A percentile compares a stretch with the other conserved stretches of the same genome.
These are phyloP conservation scores for Sphenodon punctatus DNA, from an alignment of 2,797 vertebrate species.

Conservation along the genomic window DNA sequence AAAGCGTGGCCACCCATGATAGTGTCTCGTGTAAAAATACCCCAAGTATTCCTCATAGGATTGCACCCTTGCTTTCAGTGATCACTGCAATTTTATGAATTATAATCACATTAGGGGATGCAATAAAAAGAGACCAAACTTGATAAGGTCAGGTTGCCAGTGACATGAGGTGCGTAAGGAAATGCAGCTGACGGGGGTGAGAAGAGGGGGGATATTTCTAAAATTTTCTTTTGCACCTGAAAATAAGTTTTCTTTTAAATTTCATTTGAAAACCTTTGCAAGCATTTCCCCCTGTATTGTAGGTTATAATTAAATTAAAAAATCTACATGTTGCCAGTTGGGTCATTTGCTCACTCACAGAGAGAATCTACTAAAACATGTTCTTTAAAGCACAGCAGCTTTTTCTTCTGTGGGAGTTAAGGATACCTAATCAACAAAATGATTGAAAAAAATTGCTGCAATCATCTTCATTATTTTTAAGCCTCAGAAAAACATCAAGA, in stretches of 20 bases:
- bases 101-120: fast-evolving
- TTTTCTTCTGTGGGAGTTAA: neutral
- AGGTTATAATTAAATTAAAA: neutral
- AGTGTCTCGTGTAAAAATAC: no score
- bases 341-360: fast-evolving
- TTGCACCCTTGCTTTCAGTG: neutral
- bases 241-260: neutral
- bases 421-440: fast-evolving
- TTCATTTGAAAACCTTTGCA: neutral
- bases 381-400: slow-evolving; percentile 13
- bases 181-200: no score
- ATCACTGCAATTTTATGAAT: neutral
- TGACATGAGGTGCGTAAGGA: no score
- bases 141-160: neutral
- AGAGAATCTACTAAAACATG: fast-evolving
- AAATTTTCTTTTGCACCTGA: fast-evolving
- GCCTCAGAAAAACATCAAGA: neutral
- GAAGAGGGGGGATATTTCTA: neutral
- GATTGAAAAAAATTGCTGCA: fast-evolving
- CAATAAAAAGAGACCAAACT: fast-evolving
- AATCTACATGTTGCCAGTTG: neutral
- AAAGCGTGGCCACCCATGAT: no score
- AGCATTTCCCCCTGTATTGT: neutral
- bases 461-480: neutral
- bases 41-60: neutral